Base-by-base conservation (phyloP, 2,888 invertebrate genomes). In the Diogma glabrata region DNA sequence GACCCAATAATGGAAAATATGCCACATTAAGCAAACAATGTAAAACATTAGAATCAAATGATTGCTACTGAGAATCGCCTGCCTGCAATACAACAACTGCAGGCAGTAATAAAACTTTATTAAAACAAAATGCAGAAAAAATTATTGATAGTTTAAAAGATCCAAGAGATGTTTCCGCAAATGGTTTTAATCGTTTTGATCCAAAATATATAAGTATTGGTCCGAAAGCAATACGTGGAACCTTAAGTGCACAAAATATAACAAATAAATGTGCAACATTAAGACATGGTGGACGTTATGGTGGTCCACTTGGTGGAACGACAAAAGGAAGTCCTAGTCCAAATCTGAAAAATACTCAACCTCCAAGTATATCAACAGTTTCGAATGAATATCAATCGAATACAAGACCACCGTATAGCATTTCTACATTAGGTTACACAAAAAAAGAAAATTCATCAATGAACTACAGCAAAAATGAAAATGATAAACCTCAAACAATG, bases 1-100 rank as follows among this genome's bases (percentile, higher is more conserved):
- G 81, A 60, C 80, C 81, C 60, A 81, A 87, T 73, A 82, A 83
- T 73, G 83, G 82, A 66, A 90, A 92, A 81, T 91, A 90, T 79
- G 89, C 90, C 71, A 91, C 91, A 72, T 77, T 91, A 72, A 90
- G 88, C 83, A 90, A 90, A 76, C 90, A 91, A 76, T 92, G 91
- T 83, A 92, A 91, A 78, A 91, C 91, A 63, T 77, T 91, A 52
- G 91, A 91, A 75, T 84, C 89, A 62, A 87, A 82, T 66, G 91
- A 91, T 75, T 92, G 91, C 76, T 92, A 92, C 88, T 91, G 89
- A 90, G 87, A 86, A 75, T 70, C 70, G 69, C 69, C 69, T 69
- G 70, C 70, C 70, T 70, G 82, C 81, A 76, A 71, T 59, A 60
- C 65, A 58, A 64, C 66, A 58, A 64, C 66, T 69, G 70, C 70